Evolutionary conservation across 2,113 vertebrate species (phyloP), one percentile per base, ranked within the genome.

Genomic region (Nanorana parkeri): DNA sequence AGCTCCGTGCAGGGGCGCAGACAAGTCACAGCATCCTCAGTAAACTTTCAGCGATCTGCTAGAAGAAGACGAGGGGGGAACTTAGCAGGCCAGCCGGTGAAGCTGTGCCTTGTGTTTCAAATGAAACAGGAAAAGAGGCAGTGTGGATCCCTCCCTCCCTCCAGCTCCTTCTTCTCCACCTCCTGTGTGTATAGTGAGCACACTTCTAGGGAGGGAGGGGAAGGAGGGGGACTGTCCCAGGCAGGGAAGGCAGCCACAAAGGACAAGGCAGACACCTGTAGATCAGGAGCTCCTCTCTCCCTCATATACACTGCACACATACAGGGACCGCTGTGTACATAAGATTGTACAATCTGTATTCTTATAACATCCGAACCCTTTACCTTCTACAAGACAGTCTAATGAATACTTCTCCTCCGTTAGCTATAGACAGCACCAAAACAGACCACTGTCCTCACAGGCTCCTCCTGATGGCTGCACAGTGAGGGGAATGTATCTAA

Each of bases 251-350:
- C 56, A 36, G 20, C 83, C 21, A 68, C n/a, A 69, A 84, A 74
- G 78, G 88, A 85, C 87, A 73, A 87, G 79, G 84, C 80, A 88
- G 83, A 89, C 92, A 94, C 93, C 92, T 93, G 93, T 88, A 85
- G 87, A 88, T 66, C 85, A 47, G 8, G n/a, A n/a, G n/a, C n/a
- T n/a, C n/a, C n/a, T n/a, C n/a, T n/a, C n/a, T n/a, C n/a, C n/a
- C n/a, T n/a, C n/a, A n/a, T n/a, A n/a, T n/a, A 47, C 41, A 13
- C 41, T 47, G 41, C 41, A 1, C n/a, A n/a, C n/a, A n/a, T n/a
- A n/a, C n/a, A n/a, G n/a, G n/a, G n/a, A n/a, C n/a, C n/a, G n/a
- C n/a, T n/a, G n/a, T n/a, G n/a, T n/a, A n/a, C n/a, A n/a, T n/a
- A n/a, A n/a, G n/a, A n/a, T n/a, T n/a, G n/a, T n/a, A n/a, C n/a